These are phyloP conservation scores for Ochropacha duplaris DNA, from an alignment of 2,888 invertebrate genomes.

Conservation along the genomic window DNA sequence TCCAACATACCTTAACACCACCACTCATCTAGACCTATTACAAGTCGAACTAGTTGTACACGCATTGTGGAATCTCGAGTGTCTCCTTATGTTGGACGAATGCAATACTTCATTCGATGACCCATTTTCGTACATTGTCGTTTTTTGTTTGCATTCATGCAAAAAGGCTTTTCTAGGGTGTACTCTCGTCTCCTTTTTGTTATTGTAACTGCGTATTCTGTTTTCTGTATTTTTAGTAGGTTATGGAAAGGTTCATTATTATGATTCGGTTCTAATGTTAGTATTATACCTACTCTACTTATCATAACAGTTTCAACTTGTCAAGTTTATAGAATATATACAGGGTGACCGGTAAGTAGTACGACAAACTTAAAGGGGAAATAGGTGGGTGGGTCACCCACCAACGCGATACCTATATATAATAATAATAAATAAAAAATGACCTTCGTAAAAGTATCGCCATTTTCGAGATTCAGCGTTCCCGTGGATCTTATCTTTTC, in stretches of 20 bases:
- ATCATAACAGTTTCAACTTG: too few relatives aligned
- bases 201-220: conserved; percentile 49
- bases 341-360: too few relatives aligned
- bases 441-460: too few relatives aligned
- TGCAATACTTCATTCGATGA: conserved; percentile 57
- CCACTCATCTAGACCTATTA: conserved; percentile 23
- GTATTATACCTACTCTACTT: too few relatives aligned
- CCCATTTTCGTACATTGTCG: conserved; percentile 59
- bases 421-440: too few relatives aligned
- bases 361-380: too few relatives aligned
- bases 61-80: conserved; percentile 28
- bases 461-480: too few relatives aligned
- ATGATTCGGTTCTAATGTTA: too few relatives aligned
- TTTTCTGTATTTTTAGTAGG: conserved; percentile 16
- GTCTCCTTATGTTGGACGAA: conserved; percentile 41
- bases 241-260: not conserved
- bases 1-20: conserved; percentile 25
- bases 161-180: conserved; percentile 44
- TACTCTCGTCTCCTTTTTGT: conserved; percentile 45
- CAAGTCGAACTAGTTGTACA: conserved; percentile 18
- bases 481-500: too few relatives aligned
- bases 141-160: conserved; percentile 54
- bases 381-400: too few relatives aligned
- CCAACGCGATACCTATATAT: too few relatives aligned
- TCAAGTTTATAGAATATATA: too few relatives aligned